A percentile compares a stretch with the other conserved stretches of the same genome.
phyloP scores from a whole-genome alignment of 2,113 vertebrate genomes.

The Vidua chalybeata region DNA sequence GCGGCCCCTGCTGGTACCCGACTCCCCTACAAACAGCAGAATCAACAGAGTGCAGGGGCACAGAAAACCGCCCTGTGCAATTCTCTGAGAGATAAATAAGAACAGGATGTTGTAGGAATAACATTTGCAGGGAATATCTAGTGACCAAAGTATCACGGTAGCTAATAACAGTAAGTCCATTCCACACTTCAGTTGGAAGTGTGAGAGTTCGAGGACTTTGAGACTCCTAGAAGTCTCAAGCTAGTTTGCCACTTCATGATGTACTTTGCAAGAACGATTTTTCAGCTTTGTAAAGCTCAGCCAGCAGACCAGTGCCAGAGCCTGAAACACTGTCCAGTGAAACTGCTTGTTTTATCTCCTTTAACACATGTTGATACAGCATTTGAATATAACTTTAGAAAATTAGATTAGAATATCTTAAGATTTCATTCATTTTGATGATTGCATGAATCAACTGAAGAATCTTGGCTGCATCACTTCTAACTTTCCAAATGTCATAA shows the following conservation, averaged over 20 bases:
- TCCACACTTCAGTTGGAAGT: not conserved
- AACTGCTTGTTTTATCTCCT: not conserved
- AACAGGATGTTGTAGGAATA: not conserved
- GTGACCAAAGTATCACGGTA: not conserved
- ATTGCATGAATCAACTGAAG: not conserved
- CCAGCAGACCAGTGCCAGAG: not conserved
- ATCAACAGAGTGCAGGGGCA: not conserved
- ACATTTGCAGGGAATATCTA: not conserved
- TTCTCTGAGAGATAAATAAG: not conserved
- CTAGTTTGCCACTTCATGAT: not conserved
- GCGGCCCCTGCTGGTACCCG: constrained; percentile 64
- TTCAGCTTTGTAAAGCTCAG: not conserved
- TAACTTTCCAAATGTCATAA: not conserved
- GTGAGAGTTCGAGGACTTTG: too few species aligned
- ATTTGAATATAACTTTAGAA: not conserved
- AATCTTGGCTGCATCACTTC: not conserved
- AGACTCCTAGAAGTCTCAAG: not conserved
- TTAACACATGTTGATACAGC: not conserved
- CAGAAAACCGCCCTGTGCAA: not conserved
- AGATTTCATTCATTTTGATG: not conserved
- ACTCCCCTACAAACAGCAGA: not conserved
- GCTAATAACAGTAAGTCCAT: not conserved
- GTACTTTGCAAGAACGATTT: not conserved
- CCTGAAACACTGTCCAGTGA: not conserved
- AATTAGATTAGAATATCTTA: not conserved